A percentile compares a stretch with the other conserved stretches of the same genome.
Evolutionary conservation across 2,113 vertebrate species (phyloP).

Genomic region (Burhinus bistriatus): DNA sequence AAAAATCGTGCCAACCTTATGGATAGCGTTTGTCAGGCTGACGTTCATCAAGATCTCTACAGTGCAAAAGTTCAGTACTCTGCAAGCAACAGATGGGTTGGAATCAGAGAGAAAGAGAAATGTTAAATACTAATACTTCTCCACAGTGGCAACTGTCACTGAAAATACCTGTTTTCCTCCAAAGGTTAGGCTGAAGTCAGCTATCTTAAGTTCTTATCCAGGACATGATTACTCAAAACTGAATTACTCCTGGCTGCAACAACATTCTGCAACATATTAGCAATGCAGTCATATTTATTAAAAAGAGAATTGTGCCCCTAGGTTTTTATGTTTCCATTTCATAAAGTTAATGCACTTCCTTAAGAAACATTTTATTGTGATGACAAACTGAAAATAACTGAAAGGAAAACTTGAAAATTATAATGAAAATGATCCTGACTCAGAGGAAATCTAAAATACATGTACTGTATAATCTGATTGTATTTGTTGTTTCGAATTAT

Average conservation of each 20-base stretch:
- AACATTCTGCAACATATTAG: neutral
- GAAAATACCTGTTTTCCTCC: neutral
- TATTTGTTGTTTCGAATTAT: constrained; percentile 20
- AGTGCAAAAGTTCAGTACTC: neutral
- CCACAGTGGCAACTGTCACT: neutral
- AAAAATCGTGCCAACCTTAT: neutral
- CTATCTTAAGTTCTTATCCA: neutral
- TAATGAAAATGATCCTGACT: neutral
- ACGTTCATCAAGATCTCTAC: neutral
- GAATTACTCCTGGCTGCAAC: neutral
- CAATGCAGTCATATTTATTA: neutral
- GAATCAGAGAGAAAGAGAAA: neutral
- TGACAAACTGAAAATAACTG: neutral
- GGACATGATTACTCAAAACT: neutral
- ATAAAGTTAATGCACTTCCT: neutral
- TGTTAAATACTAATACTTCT: neutral
- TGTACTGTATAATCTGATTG: neutral
- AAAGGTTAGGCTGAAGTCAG: neutral
- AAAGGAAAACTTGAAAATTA: neutral
- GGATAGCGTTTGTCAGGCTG: neutral
- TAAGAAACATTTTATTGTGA: neutral
- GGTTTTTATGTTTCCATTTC: neutral
- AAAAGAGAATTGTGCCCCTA: neutral
- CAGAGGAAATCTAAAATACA: constrained; percentile 12
- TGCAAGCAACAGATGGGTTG: neutral